These are phyloP conservation scores for Zaprionus capensis DNA, from an alignment of 1,140 invertebrate genomes.

Conservation along the genomic window DNA sequence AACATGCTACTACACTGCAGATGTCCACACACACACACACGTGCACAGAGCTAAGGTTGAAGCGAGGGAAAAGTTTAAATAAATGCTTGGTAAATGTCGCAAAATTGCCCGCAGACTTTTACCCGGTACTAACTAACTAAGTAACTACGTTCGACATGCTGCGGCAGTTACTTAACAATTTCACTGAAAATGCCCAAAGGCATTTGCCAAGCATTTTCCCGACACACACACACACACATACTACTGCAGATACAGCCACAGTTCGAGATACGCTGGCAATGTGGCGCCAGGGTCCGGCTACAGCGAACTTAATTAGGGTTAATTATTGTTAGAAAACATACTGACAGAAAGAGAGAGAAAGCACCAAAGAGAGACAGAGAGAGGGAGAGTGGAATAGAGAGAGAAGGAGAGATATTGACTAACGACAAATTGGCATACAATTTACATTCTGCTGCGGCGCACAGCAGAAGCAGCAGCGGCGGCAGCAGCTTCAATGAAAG, in stretches of 20 bases:
- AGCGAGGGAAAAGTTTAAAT: constrained; percentile 51
- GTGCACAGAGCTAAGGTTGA: constrained; percentile 20
- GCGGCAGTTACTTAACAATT: constrained; percentile 63
- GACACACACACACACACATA: constrained; percentile 4
- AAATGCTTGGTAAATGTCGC: constrained; percentile 70
- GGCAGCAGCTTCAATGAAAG: constrained; percentile 16
- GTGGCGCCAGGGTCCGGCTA: constrained; percentile 18
- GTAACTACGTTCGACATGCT: constrained; percentile 43
- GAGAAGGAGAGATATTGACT: constrained; percentile 47
- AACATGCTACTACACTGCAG: constrained; percentile 64
- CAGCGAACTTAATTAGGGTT: constrained; percentile 74
- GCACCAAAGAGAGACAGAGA: constrained; percentile 7
- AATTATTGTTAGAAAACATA: constrained; percentile 74
- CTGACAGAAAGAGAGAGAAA: constrained; percentile 3
- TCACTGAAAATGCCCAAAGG: constrained; percentile 54
- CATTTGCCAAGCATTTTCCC: constrained; percentile 29
- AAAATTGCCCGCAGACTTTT: constrained; percentile 60
- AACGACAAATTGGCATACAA: constrained; percentile 63
- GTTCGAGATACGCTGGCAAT: constrained; percentile 20
- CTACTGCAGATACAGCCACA: not conserved
- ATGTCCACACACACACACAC: constrained; percentile 21
- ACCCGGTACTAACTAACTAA: constrained; percentile 35
- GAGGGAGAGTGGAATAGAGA: not conserved
- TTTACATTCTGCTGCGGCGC: constrained; percentile 37
- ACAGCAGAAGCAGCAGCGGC: constrained; percentile 7